Evolutionary conservation across 1,140 invertebrate genomes (phyloP).

Genomic region (Zeugodacus cucurbitae): DNA sequence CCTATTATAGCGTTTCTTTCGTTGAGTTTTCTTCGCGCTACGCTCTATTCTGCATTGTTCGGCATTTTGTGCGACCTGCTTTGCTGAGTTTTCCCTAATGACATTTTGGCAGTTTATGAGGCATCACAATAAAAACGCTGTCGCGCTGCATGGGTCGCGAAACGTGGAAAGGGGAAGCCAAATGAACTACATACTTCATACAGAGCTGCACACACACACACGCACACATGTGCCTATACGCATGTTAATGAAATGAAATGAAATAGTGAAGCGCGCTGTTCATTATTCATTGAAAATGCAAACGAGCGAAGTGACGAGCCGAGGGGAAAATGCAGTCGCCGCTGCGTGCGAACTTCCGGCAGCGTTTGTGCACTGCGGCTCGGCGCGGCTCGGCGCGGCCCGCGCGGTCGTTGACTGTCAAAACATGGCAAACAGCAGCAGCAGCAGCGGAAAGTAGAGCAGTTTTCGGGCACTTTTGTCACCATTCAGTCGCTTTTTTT

Average conservation of each 20-base stretch:
- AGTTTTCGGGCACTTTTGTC: not conserved
- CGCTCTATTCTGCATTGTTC: not conserved
- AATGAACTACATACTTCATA: not conserved
- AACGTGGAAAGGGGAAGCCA: not conserved
- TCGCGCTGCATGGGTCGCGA: not conserved
- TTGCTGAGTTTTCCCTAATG: not conserved
- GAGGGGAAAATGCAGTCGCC: not conserved
- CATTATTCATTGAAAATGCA: not conserved
- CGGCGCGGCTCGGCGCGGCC: too few relatives aligned
- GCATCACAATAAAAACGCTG: slow-evolving; percentile 15
- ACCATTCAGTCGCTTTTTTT: not conserved
- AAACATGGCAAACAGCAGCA: not conserved
- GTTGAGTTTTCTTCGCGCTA: not conserved
- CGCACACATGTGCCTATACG: not conserved
- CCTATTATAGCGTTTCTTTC: not conserved
- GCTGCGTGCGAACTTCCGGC: slow-evolving; percentile 12
- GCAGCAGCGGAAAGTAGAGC: slow-evolving; percentile 13
- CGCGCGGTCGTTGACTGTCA: not conserved
- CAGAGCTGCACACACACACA: not conserved
- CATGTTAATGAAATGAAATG: not conserved
- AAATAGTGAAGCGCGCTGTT: not conserved
- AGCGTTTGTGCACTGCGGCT: not conserved
- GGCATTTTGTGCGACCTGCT: not conserved
- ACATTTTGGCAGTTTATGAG: slow-evolving; percentile 33
- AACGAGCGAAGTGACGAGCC: not conserved